phyloP scores from a whole-genome alignment of 2,113 vertebrate genomes.

The Dinomys branickii region DNA sequence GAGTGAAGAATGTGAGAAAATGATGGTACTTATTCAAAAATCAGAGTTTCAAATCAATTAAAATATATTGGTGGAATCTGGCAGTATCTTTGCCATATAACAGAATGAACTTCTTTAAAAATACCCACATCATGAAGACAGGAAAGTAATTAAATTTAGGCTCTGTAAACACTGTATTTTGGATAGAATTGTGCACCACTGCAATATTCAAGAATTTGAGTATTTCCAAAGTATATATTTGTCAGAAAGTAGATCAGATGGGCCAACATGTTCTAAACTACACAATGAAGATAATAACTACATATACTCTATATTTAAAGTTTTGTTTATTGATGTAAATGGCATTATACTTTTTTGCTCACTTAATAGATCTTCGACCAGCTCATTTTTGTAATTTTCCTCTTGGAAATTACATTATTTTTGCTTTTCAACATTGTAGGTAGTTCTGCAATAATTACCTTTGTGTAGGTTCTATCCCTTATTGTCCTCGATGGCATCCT shows the following conservation, averaged over 20 bases:
- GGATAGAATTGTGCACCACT: neutral
- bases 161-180: neutral
- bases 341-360: neutral
- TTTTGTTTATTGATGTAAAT: constrained; percentile 7
- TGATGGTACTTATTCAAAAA: neutral
- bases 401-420: neutral
- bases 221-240: neutral
- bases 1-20: neutral
- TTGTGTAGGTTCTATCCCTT: neutral
- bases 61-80: neutral
- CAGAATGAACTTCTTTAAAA: neutral
- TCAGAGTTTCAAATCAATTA: neutral
- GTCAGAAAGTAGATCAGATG: neutral
- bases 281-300: neutral
- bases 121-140: neutral
- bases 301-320: neutral
- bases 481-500: neutral
- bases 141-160: neutral
- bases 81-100: neutral
- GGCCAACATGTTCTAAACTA: neutral
- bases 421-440: neutral
- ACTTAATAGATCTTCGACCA: neutral
- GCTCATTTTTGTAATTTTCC: neutral
- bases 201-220: neutral
- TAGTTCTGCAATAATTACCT: neutral